Evolutionary conservation across 2,113 vertebrate species (phyloP).

Genomic region (Myotis lucifugus): DNA sequence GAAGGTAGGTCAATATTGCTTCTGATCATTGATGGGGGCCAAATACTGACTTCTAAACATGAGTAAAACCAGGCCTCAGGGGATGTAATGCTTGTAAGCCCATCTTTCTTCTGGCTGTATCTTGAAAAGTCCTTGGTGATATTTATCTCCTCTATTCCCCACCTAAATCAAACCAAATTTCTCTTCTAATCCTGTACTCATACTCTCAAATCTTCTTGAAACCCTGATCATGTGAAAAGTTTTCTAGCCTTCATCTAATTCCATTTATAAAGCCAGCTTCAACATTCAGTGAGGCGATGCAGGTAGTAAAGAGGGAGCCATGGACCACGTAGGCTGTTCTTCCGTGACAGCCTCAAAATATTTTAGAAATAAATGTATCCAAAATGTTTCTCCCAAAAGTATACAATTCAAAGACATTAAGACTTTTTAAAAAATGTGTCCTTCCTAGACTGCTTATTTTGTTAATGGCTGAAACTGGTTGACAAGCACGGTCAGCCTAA

Average conservation of each 20-base stretch:
- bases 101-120: conserved; percentile 32
- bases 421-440: background rate
- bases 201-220: conserved; percentile 30
- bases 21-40: background rate
- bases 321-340: background rate
- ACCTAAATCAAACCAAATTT: conserved; percentile 45
- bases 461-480: background rate
- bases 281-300: background rate
- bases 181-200: background rate
- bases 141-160: conserved; percentile 32
- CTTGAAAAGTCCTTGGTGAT: background rate
- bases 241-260: conserved; percentile 18
- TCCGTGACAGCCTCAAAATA: conserved; percentile 3
- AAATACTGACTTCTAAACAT: background rate
- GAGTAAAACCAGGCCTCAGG: background rate
- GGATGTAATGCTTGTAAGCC: background rate
- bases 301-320: conserved; percentile 5
- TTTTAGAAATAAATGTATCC: conserved; percentile 25
- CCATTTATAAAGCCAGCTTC: background rate
- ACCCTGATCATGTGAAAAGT: background rate
- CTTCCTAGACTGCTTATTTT: background rate
- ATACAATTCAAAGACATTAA: background rate
- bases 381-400: conserved; percentile 21
- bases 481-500: background rate
- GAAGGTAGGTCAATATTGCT: conserved; percentile 86